Percentiles rank a stretch among this genome's conserved stretches.
phyloP scores from a whole-genome alignment of 2,113 vertebrate genomes.

The Paratilapia polleni region DNA sequence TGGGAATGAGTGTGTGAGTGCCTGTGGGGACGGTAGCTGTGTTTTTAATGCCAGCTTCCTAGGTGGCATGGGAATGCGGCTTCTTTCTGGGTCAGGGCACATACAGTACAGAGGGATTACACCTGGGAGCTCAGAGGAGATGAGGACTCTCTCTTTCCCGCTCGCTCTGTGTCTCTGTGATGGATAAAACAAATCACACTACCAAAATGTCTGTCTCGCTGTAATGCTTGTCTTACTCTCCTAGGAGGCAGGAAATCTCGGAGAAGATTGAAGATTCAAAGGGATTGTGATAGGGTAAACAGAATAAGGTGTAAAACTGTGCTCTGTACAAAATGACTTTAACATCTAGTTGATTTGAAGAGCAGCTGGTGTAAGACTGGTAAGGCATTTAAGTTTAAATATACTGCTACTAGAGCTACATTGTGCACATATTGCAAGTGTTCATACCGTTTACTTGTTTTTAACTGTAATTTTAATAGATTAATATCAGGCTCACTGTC shows the following conservation, averaged over 20 bases:
- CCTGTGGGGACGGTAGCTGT: constrained; percentile 70
- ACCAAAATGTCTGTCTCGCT: constrained; percentile 47
- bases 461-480: background rate
- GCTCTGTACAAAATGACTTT: constrained; percentile 35
- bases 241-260: constrained; percentile 50
- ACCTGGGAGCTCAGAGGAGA: constrained; percentile 79
- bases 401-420: background rate
- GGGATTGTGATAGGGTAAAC: constrained; percentile 38
- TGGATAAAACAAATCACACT: constrained; percentile 67
- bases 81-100: constrained; percentile 81
- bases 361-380: constrained; percentile 17
- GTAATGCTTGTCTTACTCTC: constrained; percentile 55
- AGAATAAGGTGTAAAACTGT: constrained; percentile 44
- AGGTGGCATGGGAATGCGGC: constrained; percentile 71
- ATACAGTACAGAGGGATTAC: constrained; percentile 76
- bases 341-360: constrained; percentile 31
- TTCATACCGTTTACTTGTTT: background rate
- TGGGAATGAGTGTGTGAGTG: constrained; percentile 58
- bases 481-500: background rate
- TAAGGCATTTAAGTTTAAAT: background rate
- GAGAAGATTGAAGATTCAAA: constrained; percentile 55
- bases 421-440: background rate
- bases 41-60: constrained; percentile 75
- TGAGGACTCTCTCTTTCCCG: constrained; percentile 60
- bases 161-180: constrained; percentile 45